These are phyloP conservation scores for Echinops telfairi DNA, from an alignment of 2,113 vertebrate species.

Conservation along the genomic window DNA sequence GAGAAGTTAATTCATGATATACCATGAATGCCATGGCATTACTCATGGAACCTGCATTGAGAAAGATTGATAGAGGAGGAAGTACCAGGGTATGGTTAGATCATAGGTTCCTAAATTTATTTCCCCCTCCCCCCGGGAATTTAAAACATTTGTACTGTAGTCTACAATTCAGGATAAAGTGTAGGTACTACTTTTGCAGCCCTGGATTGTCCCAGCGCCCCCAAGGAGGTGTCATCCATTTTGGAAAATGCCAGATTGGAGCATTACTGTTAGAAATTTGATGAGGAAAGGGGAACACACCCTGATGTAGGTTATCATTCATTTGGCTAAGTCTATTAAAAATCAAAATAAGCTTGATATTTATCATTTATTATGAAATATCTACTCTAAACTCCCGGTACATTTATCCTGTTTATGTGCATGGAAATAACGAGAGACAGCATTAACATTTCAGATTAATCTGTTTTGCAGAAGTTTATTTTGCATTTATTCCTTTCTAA, in stretches of 20 bases:
- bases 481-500: background rate
- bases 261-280: background rate
- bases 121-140: too few relatives aligned
- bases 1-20: background rate
- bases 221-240: too few relatives aligned
- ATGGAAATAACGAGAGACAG: background rate
- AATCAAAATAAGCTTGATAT: background rate
- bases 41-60: background rate
- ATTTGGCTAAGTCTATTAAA: slow-evolving; percentile 7
- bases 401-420: background rate
- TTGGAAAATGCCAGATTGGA: background rate
- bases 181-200: too few relatives aligned
- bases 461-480: background rate
- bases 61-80: background rate
- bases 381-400: slow-evolving; percentile 10
- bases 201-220: too few relatives aligned
- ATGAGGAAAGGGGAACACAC: background rate
- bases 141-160: too few relatives aligned
- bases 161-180: too few relatives aligned
- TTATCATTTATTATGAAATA: background rate
- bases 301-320: background rate
- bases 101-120: too few relatives aligned
- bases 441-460: background rate
- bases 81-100: background rate
- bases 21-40: background rate